Evolutionary conservation across 2,888 invertebrate species (phyloP), one percentile per base, ranked within the genome.

Genomic region (Pimpla rufipes): DNA sequence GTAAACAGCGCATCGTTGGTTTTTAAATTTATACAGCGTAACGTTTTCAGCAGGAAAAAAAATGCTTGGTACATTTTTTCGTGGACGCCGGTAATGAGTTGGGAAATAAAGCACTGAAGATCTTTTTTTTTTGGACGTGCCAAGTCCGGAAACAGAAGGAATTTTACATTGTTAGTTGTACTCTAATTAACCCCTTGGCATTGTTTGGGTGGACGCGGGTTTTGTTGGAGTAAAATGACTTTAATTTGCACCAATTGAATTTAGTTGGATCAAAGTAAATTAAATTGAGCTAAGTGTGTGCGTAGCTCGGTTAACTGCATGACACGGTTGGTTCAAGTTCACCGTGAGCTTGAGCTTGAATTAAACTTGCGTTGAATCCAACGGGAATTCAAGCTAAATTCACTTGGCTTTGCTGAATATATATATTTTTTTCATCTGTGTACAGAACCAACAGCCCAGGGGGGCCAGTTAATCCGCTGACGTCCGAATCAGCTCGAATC

Each of bases 1-100:
- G 90, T 0, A 70, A 82, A 6, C n/a, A 29, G 23, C 18, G 18
- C 35, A 18, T 10, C 18, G 37, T 21, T 18, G n/a, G 13, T 52
- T 21, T 52, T 16, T 55, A 8, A 13, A 2, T 11, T 42, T 57
- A 21, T 29, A 57, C 18, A 52, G 1, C 18, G 18, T 10, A 21
- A 18, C 21, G 21, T 52, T 52, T 10, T 21, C 2, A 35, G 35
- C 2, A 21, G n/a, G 13, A 8, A 23, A 16, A 18, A 50, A 16
- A 3, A 16, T 16, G 16, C n/a, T n/a, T n/a, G n/a, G n/a, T n/a
- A 16, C 16, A 18, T 16, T 50, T 47, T 45, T 47, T 2, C 47
- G 16, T 6, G 47, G 1, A 5, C 13, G 3, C 13, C 11, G 11
- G 11, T 45, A 13, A 45, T n/a, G n/a, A n/a, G n/a, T 29, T 42